Conservation (phyloP, 1,140 invertebrate genomes). For the Acromyrmex charruanus region DNA sequence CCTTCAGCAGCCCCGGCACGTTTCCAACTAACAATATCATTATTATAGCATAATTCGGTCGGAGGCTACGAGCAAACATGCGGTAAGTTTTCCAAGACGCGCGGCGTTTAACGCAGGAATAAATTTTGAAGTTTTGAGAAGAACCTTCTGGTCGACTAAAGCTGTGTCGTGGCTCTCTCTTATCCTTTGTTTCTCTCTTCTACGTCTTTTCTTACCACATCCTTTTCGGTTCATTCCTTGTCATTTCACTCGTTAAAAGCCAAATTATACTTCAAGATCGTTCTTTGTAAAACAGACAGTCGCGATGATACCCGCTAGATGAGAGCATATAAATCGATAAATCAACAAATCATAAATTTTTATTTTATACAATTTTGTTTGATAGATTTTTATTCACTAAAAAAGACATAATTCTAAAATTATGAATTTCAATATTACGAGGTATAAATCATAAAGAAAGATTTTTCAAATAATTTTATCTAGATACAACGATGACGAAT, state of each 20-base stretch:
- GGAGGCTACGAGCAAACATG: conserved; percentile 68
- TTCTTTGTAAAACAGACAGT: background rate
- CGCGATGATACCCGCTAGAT: background rate
- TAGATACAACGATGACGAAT: background rate
- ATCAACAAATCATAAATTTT: background rate
- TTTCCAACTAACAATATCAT: conserved; percentile 51
- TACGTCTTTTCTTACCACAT: background rate
- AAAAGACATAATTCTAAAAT: background rate
- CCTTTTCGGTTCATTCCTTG: background rate
- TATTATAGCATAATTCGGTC: conserved; percentile 63
- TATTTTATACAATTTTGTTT: background rate
- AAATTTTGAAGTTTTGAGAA: conserved; percentile 80
- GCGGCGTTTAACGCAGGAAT: conserved; percentile 68
- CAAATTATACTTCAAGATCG: background rate
- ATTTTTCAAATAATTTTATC: background rate
- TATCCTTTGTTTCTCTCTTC: conserved; percentile 4
- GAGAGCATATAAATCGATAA: background rate
- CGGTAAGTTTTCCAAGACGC: conserved; percentile 62
- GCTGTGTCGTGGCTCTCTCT: background rate
- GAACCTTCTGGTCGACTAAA: conserved; percentile 53
- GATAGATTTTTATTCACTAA: background rate
- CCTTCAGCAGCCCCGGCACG: background rate
- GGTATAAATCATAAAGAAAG: background rate
- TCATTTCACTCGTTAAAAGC: conserved; percentile 22
- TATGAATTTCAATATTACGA: background rate